Evolutionary conservation across 1,140 invertebrate species (phyloP).

Genomic region (Camponotus vicinus): DNA sequence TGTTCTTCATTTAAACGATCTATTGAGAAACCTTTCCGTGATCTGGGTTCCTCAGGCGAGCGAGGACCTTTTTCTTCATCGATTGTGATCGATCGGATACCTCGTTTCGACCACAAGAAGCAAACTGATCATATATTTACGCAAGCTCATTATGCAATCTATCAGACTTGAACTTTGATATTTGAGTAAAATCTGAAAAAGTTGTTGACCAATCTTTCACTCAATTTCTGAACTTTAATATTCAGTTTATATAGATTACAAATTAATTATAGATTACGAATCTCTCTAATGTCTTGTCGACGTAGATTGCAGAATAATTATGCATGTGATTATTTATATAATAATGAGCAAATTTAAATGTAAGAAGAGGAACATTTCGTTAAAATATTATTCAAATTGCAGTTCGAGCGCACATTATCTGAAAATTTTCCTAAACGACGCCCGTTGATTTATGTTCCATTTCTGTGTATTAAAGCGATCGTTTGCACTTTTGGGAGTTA

Average conservation of each 20-base stretch:
- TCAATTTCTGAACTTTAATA: neutral
- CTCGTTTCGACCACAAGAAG: slow-evolving; percentile 43
- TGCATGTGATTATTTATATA: neutral
- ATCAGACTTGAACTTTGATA: slow-evolving; percentile 29
- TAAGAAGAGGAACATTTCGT: neutral
- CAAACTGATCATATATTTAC: slow-evolving; percentile 31
- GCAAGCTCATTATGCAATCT: slow-evolving; percentile 26
- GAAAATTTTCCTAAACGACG: neutral
- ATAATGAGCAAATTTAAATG: neutral
- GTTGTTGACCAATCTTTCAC: neutral
- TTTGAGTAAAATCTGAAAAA: neutral
- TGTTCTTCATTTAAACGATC: slow-evolving; percentile 32
- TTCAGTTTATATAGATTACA: neutral
- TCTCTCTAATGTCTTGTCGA: neutral
- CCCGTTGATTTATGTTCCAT: neutral
- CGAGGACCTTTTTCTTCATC: slow-evolving; percentile 44
- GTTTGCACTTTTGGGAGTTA: neutral
- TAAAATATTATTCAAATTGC: neutral
- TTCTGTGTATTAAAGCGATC: no score
- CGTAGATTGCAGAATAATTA: neutral
- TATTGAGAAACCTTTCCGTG: slow-evolving; percentile 49
- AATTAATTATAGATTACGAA: neutral
- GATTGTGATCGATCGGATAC: slow-evolving; percentile 33
- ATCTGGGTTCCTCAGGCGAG: slow-evolving; percentile 16
- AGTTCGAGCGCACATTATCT: neutral